Conservation (phyloP, 2,888 invertebrate genomes). For the Tetheella fluctuosa region DNA sequence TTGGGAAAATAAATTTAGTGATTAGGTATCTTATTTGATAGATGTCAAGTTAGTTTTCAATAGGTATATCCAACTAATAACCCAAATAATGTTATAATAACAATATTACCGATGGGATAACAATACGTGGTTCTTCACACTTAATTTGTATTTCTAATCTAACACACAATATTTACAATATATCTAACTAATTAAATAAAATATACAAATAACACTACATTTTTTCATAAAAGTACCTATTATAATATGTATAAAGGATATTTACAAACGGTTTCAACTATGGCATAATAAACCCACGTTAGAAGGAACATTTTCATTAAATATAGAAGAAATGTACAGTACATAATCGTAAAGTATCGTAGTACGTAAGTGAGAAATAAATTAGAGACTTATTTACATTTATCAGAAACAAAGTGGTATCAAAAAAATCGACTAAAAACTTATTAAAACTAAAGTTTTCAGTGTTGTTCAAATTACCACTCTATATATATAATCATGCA, state of each 20-base stretch:
- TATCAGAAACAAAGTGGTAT: neutral
- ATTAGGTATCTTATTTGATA: too few species aligned
- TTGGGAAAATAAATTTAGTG: neutral
- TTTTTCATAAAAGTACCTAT: slow-evolving; percentile 36
- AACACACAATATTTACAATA: slow-evolving; percentile 31
- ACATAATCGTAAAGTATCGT: slow-evolving; percentile 39
- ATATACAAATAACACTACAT: slow-evolving; percentile 55
- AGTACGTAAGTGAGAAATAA: slow-evolving; percentile 62
- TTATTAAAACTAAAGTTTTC: neutral
- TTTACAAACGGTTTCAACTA: slow-evolving; percentile 50
- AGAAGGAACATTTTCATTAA: slow-evolving; percentile 53
- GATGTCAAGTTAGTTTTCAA: too few species aligned
- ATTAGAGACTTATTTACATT: slow-evolving; percentile 54
- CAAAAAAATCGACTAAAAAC: neutral
- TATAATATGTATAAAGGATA: slow-evolving; percentile 45
- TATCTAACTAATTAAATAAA: slow-evolving; percentile 54
- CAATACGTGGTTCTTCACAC: neutral
- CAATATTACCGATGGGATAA: slow-evolving; percentile 6
- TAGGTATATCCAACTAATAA: neutral
- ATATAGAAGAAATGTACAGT: slow-evolving; percentile 45
- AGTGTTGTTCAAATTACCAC: neutral
- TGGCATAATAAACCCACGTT: slow-evolving; percentile 50
- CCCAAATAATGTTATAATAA: neutral
- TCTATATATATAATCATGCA: neutral
- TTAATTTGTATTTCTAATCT: slow-evolving; percentile 13